phyloP scores from a whole-genome alignment of 2,797 vertebrate genomes.

The Typhlichthys eigenmanni region DNA sequence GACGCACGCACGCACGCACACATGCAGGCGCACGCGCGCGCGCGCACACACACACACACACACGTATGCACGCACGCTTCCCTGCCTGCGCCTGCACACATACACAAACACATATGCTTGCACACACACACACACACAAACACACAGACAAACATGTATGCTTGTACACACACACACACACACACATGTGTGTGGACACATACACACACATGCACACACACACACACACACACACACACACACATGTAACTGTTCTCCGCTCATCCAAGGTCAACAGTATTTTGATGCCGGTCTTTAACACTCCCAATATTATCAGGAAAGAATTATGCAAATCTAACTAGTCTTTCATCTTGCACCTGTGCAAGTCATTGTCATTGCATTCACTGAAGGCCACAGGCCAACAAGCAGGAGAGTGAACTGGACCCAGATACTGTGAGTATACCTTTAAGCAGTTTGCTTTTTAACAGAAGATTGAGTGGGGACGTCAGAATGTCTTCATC shows the following conservation, averaged over 20 bases:
- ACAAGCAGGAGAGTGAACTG: slow-evolving; percentile 21
- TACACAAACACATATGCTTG: not conserved
- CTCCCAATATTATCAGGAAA: not conserved
- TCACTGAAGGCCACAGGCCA: slow-evolving; percentile 43
- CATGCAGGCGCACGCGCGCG: not conserved
- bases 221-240: no score
- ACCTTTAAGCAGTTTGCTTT: no score
- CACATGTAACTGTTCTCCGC: not conserved
- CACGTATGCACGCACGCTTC: slow-evolving; percentile 3
- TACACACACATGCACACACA: no score
- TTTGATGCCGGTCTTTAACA: slow-evolving; percentile 3
- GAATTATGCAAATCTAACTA: slow-evolving; percentile 22
- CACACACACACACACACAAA: not conserved
- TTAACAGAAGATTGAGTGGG: no score
- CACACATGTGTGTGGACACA: not conserved
- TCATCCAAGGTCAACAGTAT: slow-evolving; percentile 11
- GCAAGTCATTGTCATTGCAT: slow-evolving; percentile 39
- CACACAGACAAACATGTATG: not conserved
- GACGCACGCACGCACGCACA: slow-evolving; percentile 22
- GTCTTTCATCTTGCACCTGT: slow-evolving; percentile 29
- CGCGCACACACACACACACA: not conserved
- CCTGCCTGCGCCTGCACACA: slow-evolving; percentile 13
- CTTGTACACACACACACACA: slow-evolving; percentile 23
- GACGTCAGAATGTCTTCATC: no score
- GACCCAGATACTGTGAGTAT: no score